Percentiles rank a stretch among this genome's conserved stretches.
These are phyloP conservation scores for Callaeas wilsoni DNA, from an alignment of 2,113 vertebrate species.

Conservation along the genomic window DNA sequence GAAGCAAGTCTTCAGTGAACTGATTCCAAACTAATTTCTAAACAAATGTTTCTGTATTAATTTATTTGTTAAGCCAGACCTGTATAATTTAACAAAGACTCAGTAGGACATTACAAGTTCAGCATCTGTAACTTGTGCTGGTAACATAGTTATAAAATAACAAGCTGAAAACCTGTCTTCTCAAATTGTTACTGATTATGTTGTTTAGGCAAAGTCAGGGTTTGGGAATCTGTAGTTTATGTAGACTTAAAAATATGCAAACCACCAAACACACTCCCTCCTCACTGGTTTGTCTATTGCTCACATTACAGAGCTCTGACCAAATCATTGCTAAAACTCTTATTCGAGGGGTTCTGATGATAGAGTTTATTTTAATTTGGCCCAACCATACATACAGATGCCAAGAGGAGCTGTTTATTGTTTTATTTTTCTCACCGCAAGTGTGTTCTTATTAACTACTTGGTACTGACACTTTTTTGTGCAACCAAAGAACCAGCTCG, in stretches of 20 bases:
- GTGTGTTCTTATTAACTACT: neutral
- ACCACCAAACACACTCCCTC: neutral
- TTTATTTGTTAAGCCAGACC: neutral
- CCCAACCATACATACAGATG: neutral
- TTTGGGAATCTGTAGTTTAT: constrained; percentile 2
- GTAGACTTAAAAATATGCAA: neutral
- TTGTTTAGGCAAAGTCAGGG: neutral
- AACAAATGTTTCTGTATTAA: neutral
- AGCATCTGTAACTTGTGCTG: neutral
- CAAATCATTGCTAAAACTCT: neutral
- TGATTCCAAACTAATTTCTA: neutral
- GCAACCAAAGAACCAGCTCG: neutral
- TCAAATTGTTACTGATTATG: neutral
- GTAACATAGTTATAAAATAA: neutral
- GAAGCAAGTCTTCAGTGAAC: neutral
- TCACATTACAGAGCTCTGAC: neutral
- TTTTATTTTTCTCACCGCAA: neutral
- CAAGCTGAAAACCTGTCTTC: neutral
- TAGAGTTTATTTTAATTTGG: neutral
- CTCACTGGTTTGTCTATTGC: neutral
- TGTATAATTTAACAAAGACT: neutral
- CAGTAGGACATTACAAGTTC: neutral
- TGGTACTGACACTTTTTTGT: neutral
- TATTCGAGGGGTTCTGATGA: neutral
- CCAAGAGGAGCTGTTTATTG: neutral